phyloP scores from a whole-genome alignment of 2,888 invertebrate genomes.

The Troides aeacus region DNA sequence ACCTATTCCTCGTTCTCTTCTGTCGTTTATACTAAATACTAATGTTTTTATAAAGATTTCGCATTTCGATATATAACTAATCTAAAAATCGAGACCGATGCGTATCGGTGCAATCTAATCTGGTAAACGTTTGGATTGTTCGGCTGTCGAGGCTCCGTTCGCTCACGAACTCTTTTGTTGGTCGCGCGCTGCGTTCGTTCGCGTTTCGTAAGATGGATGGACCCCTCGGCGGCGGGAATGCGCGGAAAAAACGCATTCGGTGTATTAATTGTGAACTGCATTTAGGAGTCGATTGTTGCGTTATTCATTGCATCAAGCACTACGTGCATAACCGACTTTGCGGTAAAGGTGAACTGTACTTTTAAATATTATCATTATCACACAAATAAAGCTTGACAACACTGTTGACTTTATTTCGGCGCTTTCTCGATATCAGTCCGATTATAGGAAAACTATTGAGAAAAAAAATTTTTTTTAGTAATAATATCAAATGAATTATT shows the following conservation, averaged over 20 bases:
- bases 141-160: not conserved
- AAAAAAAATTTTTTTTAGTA: too few species aligned
- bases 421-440: too few species aligned
- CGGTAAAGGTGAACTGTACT: not conserved
- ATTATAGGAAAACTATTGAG: too few species aligned
- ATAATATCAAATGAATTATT: too few species aligned
- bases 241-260: not conserved
- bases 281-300: slow-evolving; percentile 2
- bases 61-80: not conserved
- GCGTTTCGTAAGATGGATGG: not conserved
- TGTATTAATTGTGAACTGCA: not conserved
- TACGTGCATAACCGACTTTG: slow-evolving; percentile 2
- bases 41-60: slow-evolving; percentile 5
- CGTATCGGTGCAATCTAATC: slow-evolving; percentile 5
- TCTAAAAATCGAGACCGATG: not conserved
- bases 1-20: too few species aligned
- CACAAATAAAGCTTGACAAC: too few species aligned
- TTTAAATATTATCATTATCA: too few species aligned
- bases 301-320: not conserved
- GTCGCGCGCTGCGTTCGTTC: not conserved
- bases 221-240: not conserved
- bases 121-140: slow-evolving; percentile 9
- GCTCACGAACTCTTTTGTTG: slow-evolving; percentile 10
- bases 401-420: too few species aligned
- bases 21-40: not conserved